Base-by-base conservation (phyloP, 92 coral and sea anemone species). In the Heteractis magnifica region DNA sequence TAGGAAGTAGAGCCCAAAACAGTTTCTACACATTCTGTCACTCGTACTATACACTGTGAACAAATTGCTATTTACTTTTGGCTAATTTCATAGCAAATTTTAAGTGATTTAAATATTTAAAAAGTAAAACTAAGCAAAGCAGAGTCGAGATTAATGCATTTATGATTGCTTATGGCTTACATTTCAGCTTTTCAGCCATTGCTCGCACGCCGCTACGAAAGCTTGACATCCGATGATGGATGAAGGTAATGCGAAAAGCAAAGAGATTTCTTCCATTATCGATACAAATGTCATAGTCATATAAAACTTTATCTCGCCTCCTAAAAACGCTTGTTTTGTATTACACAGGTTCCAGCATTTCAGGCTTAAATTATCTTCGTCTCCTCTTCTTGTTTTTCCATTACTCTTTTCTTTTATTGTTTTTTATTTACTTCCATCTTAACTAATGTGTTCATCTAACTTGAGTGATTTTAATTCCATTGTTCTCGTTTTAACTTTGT, bases 21-120 rank as follows among this genome's bases (percentile, higher is more conserved):
- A 68, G 49, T 14, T 26, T 62, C 23, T 68, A 48, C 41, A 68
- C 73, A 0, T 26, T 68, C 73, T 77, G 81, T 51, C 81, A 23
- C 12, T 51, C 18, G 49, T n/a, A 78, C 11, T 34, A 34, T 79
- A 58, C 83, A 34, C 55, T 41, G n/a, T 23, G 51, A 51, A 51
- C 49, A 81, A 70, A 60, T 81, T 49, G 48, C 21, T 81, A 77
- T 81, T 81, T 65, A 51, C 65, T 65, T 81, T 81, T 21, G 49
- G 34, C 77, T 75, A 70, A 81, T 81, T 68, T 68, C 49, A 81
- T 15, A 51, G 73, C 64, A 49, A 49, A 10, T 81, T 51, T 34
- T 34, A 79, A 49, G 82, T 41, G 72, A 78, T 56, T 78, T 8
- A 26, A 44, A 49, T 56, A 19, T 78, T 78, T 56, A 34, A 59